Evolutionary conservation across 2,797 vertebrate genomes (phyloP).

Genomic region (Psittacula derbiana): DNA sequence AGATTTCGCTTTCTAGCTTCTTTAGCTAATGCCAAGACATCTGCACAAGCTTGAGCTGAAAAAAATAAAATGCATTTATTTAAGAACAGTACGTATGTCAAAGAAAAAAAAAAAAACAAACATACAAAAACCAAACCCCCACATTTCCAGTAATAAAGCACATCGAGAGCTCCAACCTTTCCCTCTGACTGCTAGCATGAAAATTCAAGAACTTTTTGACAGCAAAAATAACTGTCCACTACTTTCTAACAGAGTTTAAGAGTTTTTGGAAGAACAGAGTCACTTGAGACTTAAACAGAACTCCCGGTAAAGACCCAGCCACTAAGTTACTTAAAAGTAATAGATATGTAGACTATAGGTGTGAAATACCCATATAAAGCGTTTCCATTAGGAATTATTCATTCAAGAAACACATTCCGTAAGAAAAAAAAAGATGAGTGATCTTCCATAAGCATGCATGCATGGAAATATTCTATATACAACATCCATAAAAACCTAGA

Average conservation of each 20-base stretch:
- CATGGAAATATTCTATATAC: background rate
- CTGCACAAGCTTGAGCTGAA: constrained; percentile 84
- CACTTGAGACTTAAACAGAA: background rate
- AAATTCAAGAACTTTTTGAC: background rate
- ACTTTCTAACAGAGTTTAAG: background rate
- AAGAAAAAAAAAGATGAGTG: background rate
- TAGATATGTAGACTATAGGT: background rate
- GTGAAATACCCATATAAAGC: background rate
- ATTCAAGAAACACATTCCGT: background rate
- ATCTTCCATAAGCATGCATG: background rate
- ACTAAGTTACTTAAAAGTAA: background rate
- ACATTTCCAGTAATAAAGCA: background rate
- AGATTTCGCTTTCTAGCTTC: constrained; percentile 85
- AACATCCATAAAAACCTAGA: background rate
- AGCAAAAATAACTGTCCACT: background rate
- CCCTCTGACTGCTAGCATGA: background rate
- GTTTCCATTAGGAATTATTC: background rate
- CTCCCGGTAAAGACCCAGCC: background rate
- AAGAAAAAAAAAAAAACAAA: background rate
- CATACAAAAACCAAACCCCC: background rate
- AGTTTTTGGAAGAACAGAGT: background rate
- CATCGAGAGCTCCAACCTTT: background rate
- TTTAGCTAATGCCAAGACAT: constrained; percentile 75
- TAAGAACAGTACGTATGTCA: background rate
- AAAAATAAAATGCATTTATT: background rate